Percentiles rank a stretch among this genome's conserved stretches.
Evolutionary conservation across 1,140 invertebrate genomes (phyloP).

Genomic region (Diorhabda sublineata): DNA sequence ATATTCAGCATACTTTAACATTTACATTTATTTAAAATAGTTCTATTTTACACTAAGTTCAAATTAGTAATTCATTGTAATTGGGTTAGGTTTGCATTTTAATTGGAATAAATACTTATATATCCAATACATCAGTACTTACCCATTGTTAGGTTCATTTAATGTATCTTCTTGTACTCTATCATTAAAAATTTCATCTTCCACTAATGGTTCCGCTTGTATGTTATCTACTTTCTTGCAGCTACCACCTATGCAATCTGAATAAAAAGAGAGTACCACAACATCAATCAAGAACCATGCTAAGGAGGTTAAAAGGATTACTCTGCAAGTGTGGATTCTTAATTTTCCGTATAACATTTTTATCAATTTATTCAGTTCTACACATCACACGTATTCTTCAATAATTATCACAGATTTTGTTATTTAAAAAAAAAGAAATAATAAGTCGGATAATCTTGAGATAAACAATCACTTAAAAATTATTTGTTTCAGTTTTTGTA

Average conservation of each 20-base stretch:
- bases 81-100: neutral
- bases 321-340: slow-evolving; percentile 89
- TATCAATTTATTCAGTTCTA: slow-evolving; percentile 12
- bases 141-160: neutral
- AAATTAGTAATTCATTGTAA: neutral
- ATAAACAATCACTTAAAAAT: slow-evolving; percentile 12
- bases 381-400: slow-evolving; percentile 7
- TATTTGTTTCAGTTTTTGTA: neutral
- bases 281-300: slow-evolving; percentile 95
- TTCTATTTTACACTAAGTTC: too few relatives aligned
- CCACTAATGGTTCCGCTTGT: slow-evolving; percentile 29
- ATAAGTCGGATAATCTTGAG: neutral
- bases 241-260: slow-evolving; percentile 79
- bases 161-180: slow-evolving; percentile 15
- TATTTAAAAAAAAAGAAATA: slow-evolving; percentile 9
- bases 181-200: slow-evolving; percentile 21
- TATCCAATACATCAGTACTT: neutral
- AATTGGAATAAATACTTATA: neutral
- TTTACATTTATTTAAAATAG: too few relatives aligned
- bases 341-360: slow-evolving; percentile 82
- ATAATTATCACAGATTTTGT: slow-evolving; percentile 14
- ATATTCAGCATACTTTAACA: too few relatives aligned
- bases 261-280: slow-evolving; percentile 86
- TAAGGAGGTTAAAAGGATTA: slow-evolving; percentile 89
- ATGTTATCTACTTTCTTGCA: slow-evolving; percentile 55